Evolutionary conservation across 2,888 invertebrate genomes (phyloP).

Genomic region (Lithophane semibrunnea): DNA sequence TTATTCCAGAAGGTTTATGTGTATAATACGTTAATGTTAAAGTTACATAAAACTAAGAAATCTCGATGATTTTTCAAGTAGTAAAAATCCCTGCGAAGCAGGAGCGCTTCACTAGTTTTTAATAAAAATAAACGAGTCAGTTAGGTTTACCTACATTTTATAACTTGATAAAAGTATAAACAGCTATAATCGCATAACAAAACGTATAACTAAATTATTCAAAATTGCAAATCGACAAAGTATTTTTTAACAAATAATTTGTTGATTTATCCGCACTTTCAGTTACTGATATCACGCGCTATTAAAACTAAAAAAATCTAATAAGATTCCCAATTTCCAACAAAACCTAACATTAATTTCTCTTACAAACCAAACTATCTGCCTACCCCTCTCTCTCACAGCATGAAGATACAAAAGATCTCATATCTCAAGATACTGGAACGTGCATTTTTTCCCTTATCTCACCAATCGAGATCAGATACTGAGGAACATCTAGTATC

Average conservation of each 20-base stretch:
- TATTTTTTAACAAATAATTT: not conserved
- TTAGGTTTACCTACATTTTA: not conserved
- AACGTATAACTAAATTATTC: not conserved
- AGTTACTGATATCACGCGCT: not conserved
- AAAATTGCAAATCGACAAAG: not conserved
- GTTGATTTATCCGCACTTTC: not conserved
- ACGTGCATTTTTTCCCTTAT: slow-evolving; percentile 64
- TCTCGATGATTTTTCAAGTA: too few relatives aligned
- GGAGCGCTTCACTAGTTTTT: not conserved
- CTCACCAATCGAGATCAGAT: slow-evolving; percentile 63
- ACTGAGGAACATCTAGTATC: slow-evolving; percentile 58
- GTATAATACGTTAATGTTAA: too few relatives aligned
- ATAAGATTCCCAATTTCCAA: not conserved
- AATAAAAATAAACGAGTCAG: not conserved
- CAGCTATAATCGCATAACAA: too few relatives aligned
- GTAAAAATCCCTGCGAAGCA: too few relatives aligned
- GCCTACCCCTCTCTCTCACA: slow-evolving; percentile 19
- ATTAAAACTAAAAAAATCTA: not conserved
- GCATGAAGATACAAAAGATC: slow-evolving; percentile 39
- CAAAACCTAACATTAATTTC: not conserved
- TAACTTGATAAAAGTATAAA: not conserved
- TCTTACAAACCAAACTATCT: not conserved
- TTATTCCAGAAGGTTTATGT: too few relatives aligned
- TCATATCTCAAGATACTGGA: slow-evolving; percentile 53
- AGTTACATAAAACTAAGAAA: too few relatives aligned